A percentile compares a stretch with the other conserved stretches of the same genome.
These are phyloP conservation scores for Phalacrocorax brasilianus DNA, from an alignment of 2,113 vertebrate genomes.

Conservation along the genomic window DNA sequence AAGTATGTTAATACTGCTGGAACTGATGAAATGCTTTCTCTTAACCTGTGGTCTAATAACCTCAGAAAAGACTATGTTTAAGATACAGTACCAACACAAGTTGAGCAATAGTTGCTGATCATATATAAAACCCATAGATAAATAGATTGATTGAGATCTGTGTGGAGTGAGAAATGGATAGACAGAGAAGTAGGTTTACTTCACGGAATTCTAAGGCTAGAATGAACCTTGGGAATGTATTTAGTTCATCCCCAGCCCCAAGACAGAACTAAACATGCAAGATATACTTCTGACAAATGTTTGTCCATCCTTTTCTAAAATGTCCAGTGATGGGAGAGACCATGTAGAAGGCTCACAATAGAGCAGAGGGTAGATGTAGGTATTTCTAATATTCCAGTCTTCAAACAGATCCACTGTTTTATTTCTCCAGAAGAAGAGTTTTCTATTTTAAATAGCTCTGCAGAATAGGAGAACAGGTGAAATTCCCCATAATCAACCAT, in stretches of 20 bases:
- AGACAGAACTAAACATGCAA: neutral
- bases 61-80: neutral
- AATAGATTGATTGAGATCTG: neutral
- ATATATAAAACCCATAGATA: neutral
- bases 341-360: neutral
- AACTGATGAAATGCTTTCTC: neutral
- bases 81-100: neutral
- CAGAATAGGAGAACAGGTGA: neutral
- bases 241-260: neutral
- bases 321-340: neutral
- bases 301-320: neutral
- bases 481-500: neutral
- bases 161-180: neutral
- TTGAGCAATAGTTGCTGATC: neutral
- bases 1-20: neutral
- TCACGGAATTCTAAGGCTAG: neutral
- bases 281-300: neutral
- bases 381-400: neutral
- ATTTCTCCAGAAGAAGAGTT: neutral
- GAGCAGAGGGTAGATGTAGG: neutral
- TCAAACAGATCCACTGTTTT: neutral
- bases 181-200: neutral
- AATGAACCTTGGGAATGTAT: neutral
- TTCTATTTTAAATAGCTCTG: neutral
- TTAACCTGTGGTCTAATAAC: neutral